phyloP scores from a whole-genome alignment of 2,113 vertebrate genomes.

The Rhineura floridana region DNA sequence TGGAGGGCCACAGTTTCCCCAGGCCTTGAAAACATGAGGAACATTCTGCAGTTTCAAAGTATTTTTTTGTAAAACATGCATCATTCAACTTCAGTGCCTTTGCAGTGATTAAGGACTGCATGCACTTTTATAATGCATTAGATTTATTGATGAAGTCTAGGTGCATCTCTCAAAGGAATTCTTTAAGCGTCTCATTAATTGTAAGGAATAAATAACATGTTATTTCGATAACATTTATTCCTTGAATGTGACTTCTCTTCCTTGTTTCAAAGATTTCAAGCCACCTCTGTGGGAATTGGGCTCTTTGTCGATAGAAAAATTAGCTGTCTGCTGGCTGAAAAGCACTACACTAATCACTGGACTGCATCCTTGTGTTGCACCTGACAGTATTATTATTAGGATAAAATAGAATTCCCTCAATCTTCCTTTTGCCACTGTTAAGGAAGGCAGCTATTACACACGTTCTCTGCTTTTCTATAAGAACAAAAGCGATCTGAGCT shows the following conservation, averaged over 20 bases:
- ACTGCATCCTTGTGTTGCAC: conserved; percentile 63
- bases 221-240: conserved; percentile 62
- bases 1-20: neutral
- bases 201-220: conserved; percentile 26
- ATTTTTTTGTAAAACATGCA: conserved; percentile 53
- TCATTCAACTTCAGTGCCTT: conserved; percentile 70
- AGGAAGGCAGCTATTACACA: conserved; percentile 32
- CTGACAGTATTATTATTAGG: conserved; percentile 69
- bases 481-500: conserved; percentile 59
- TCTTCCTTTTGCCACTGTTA: conserved; percentile 50
- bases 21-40: neutral
- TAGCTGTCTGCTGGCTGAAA: conserved; percentile 71
- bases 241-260: conserved; percentile 53
- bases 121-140: conserved; percentile 49
- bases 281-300: conserved; percentile 67
- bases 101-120: conserved; percentile 43
- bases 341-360: conserved; percentile 63
- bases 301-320: conserved; percentile 76
- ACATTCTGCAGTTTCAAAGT: conserved; percentile 54
- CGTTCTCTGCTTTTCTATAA: conserved; percentile 38
- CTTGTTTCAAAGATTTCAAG: conserved; percentile 71
- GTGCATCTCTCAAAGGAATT: conserved; percentile 60
- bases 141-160: conserved; percentile 61
- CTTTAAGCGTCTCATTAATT: conserved; percentile 68
- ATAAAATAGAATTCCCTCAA: conserved; percentile 64